A percentile compares a stretch with the other conserved stretches of the same genome.
Evolutionary conservation across 1,140 invertebrate genomes (phyloP).

Genomic region (Helicoverpa armigera): DNA sequence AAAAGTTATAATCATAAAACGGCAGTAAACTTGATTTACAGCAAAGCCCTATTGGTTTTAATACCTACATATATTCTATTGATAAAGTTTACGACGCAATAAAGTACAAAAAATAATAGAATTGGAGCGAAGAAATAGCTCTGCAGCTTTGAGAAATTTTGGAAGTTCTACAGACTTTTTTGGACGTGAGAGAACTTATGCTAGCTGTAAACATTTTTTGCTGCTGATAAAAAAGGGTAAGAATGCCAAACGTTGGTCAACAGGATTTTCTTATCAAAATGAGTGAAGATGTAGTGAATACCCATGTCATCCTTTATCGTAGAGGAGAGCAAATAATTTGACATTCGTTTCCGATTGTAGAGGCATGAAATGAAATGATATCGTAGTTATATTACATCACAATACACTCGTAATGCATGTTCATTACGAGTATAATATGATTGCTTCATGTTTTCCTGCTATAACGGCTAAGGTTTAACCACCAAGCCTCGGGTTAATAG

Average conservation of each 20-base stretch:
- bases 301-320: slow-evolving; percentile 58
- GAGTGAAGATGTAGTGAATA: slow-evolving; percentile 13
- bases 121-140: slow-evolving; percentile 6
- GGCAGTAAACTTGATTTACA: slow-evolving; percentile 33
- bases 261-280: slow-evolving; percentile 37
- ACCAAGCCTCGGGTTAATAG: too few relatives aligned
- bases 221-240: background rate
- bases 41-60: slow-evolving; percentile 27
- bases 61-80: background rate
- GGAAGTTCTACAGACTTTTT: background rate
- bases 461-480: too few relatives aligned
- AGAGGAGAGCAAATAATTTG: slow-evolving; percentile 58
- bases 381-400: too few relatives aligned
- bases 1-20: slow-evolving; percentile 29
- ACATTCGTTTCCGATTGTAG: slow-evolving; percentile 32
- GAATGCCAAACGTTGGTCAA: slow-evolving; percentile 1
- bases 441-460: too few relatives aligned
- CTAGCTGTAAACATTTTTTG: background rate
- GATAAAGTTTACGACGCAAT: slow-evolving; percentile 24
- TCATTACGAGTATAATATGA: too few relatives aligned
- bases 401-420: too few relatives aligned
- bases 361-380: too few relatives aligned
- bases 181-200: background rate
- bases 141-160: background rate
- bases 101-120: slow-evolving; percentile 1